A percentile compares a stretch with the other conserved stretches of the same genome.
phyloP scores from a whole-genome alignment of 2,797 vertebrate genomes.

The Halcyon leucocephala region DNA sequence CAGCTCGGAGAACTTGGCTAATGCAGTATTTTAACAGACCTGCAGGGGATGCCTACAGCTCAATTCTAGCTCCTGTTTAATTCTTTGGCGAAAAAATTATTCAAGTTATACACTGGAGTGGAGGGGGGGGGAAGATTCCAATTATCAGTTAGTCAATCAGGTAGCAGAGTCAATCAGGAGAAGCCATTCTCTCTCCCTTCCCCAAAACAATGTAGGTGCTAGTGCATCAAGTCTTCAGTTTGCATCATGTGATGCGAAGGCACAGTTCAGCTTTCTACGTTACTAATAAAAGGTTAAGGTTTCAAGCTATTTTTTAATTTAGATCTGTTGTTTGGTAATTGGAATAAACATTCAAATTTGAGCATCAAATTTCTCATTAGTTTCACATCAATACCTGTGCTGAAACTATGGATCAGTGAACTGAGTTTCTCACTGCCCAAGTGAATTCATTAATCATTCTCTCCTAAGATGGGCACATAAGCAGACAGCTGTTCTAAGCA shows the following conservation, averaged over 20 bases:
- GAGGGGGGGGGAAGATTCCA: not conserved
- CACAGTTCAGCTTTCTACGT: conserved; percentile 33
- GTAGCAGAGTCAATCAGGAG: conserved; percentile 40
- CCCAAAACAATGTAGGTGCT: conserved; percentile 24
- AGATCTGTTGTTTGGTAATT: conserved; percentile 85
- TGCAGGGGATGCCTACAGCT: conserved; percentile 51
- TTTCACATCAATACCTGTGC: conserved; percentile 87
- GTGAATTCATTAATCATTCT: conserved; percentile 89
- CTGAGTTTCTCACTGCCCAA: conserved; percentile 83
- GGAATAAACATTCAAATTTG: conserved; percentile 88
- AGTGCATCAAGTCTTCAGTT: not conserved
- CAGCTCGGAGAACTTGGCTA: not conserved
- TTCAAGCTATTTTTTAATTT: conserved; percentile 76
- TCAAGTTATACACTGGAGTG: not conserved
- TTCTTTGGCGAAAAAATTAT: not conserved
- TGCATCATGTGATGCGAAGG: not conserved
- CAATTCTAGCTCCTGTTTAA: not conserved
- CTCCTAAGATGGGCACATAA: conserved; percentile 79
- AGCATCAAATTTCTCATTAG: conserved; percentile 89
- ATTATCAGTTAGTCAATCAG: conserved; percentile 26
- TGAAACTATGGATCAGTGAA: conserved; percentile 84
- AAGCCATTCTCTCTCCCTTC: not conserved
- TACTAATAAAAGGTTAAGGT: conserved; percentile 79
- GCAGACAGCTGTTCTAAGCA: conserved; percentile 83
- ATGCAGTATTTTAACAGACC: conserved; percentile 28